Percentiles rank a stretch among this genome's conserved stretches.
These are phyloP conservation scores for Cremastinae sp. DNA, from an alignment of 2,888 invertebrate genomes.

Conservation along the genomic window DNA sequence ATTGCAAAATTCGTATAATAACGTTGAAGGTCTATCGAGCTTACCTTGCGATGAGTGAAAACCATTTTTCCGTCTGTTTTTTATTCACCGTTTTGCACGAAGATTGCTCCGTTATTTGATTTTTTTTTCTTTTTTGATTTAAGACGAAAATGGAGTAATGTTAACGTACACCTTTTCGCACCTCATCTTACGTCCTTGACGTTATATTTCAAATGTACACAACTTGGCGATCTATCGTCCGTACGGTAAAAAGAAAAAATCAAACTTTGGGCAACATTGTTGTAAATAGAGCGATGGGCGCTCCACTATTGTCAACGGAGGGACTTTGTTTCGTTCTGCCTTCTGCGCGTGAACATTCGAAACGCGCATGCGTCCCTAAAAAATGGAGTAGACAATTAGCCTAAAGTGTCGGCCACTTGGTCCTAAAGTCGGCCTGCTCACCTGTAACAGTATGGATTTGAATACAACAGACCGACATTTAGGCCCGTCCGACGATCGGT, in stretches of 20 bases:
- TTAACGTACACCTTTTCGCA: slow-evolving; percentile 36
- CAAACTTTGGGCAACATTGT: slow-evolving; percentile 26
- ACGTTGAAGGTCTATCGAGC: neutral
- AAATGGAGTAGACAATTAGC: no score
- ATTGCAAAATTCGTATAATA: neutral
- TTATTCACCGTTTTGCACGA: neutral
- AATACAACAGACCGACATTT: no score
- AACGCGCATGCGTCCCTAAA: neutral
- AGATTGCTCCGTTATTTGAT: neutral
- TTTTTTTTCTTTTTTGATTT: slow-evolving; percentile 12
- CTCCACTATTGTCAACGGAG: slow-evolving; percentile 1
- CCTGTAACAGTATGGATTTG: no score
- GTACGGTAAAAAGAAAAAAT: slow-evolving; percentile 23
- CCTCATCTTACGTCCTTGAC: slow-evolving; percentile 42
- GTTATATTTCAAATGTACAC: slow-evolving; percentile 18
- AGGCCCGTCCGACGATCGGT: no score
- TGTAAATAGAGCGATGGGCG: slow-evolving; percentile 23
- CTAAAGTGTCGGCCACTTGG: no score
- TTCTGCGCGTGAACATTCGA: neutral
- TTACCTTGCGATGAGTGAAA: slow-evolving; percentile 26
- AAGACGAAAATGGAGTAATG: neutral
- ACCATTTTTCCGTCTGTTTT: slow-evolving; percentile 38
- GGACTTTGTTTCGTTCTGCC: neutral
- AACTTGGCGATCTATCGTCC: slow-evolving; percentile 10
- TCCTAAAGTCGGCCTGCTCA: no score